Base-by-base conservation (phyloP, 2,888 invertebrate species). In the Cenopis cana region DNA sequence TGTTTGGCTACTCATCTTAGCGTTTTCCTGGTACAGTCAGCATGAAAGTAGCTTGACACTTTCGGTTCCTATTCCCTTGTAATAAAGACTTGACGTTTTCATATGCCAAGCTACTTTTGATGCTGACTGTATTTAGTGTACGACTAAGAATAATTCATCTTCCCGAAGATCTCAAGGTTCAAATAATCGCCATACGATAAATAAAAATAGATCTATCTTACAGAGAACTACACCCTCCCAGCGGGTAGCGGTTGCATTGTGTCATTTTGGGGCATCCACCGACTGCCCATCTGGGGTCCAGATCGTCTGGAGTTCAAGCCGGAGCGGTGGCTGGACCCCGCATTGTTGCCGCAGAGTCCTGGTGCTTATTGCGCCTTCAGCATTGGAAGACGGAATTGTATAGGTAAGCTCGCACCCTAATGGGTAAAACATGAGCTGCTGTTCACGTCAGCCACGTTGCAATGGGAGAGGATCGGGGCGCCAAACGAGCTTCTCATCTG, bases 231-330 rank as follows among this genome's bases (percentile, higher is more conserved):
- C 64, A 80, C 78, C 0, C 65, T 84, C 57, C 76, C 78, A 38
- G 78, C 76, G 0, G 84, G 84, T 0, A 78, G 79, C 1, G 78
- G 76, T 0, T 83, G 82, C 56, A 46, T 79, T 0, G 72, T 86
- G 14, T 75, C 79, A 3, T 65, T 79, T 0, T 83, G 80, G 52
- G 83, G 82, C 0, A 68, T 85, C 36, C 79, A 83, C 17, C 77
- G 81, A 0, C 80, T 85, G 41, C 76, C 82, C 0, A 70, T 79
- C 20, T 86, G 86, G 86, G 86, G 85, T 0, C 70, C 77, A 0
- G 83, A 85, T 46, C 79, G 73, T 0, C 75, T 78, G 0, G 57
- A 76, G 50, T 87, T 82, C 71, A 74, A 73, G 0, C 86, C 86
- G 1, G 85, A 84, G 18, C 74, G 86, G 33, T 87, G 86, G 86